A percentile compares a stretch with the other conserved stretches of the same genome.
Conservation (phyloP, 1,140 invertebrate genomes). For the Bombyx mandarina region DNA sequence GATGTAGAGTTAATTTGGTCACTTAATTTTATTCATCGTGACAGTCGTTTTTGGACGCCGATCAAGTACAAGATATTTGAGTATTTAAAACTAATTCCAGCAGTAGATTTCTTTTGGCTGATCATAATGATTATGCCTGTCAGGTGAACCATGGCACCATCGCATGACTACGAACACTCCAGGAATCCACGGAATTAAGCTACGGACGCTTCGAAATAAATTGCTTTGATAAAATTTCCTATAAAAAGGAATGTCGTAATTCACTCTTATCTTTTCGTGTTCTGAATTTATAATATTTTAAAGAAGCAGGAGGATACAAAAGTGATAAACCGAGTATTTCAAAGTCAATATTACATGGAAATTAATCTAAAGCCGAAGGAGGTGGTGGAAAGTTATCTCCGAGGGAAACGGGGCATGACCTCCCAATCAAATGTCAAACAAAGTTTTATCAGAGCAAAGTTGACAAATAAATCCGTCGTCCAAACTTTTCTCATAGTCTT, state of each 20-base stretch:
- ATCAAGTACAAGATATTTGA: too few relatives aligned
- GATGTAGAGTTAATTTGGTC: too few relatives aligned
- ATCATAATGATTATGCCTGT: too few relatives aligned
- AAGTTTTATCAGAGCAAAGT: slow-evolving; percentile 64
- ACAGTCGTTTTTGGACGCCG: too few relatives aligned
- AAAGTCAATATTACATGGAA: slow-evolving; percentile 31
- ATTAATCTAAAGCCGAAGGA: slow-evolving; percentile 46
- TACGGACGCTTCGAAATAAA: too few relatives aligned
- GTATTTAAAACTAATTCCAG: too few relatives aligned
- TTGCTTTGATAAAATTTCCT: too few relatives aligned
- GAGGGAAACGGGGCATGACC: slow-evolving; percentile 36
- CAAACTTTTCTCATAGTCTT: slow-evolving; percentile 53
- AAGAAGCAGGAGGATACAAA: slow-evolving; percentile 8
- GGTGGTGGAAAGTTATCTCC: slow-evolving; percentile 39
- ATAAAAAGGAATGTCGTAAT: not conserved
- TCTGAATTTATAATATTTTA: not conserved
- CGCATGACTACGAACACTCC: too few relatives aligned
- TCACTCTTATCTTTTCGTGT: not conserved
- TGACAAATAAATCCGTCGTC: slow-evolving; percentile 60
- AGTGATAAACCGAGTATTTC: slow-evolving; percentile 21
- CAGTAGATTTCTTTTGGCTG: too few relatives aligned
- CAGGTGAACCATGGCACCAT: too few relatives aligned
- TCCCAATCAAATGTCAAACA: slow-evolving; percentile 60
- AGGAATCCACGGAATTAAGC: too few relatives aligned
- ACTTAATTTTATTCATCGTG: too few relatives aligned